Evolutionary conservation across 2,888 invertebrate species (phyloP), one percentile per base, ranked within the genome.

Genomic region (Drosophila kuntzei): DNA sequence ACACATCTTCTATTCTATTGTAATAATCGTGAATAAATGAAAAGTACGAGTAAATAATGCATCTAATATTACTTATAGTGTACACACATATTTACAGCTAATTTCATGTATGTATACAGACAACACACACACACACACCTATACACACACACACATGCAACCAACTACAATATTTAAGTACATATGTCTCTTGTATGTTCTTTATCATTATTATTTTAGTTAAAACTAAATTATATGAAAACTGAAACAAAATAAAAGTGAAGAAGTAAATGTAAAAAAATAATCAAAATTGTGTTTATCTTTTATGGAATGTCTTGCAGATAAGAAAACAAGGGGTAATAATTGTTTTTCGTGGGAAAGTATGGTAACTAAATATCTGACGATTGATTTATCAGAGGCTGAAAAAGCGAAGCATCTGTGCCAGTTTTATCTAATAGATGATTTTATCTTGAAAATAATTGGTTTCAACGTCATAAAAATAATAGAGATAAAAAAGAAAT

Each of bases 191-290:
- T 62, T 61, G 36, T 55, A 71, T 68, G 54, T 73, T 69, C 74
- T 65, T 69, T 60, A 66, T 71, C 55, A 72, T 71, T 62, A 70
- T 68, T 73, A 77, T 71, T 77, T 79, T 79, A 79, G 80, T 77
- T 79, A 79, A 75, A 71, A 70, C 46, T 86, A 89, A 83, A 87
- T 88, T 83, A 84, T 87, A 79, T 67, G 72, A 76, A 78, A 65
- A 81, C 62, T 63, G 62, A 74, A 65, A 72, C 70, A 79, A 67
- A 87, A 83, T 67, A 71, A 79, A 79, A 86, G 59, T 77, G 74
- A 78, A 80, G 75, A 88, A 71, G 68, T 81, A 88, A 86, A 83
- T 80, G 67, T 85, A 67, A 67, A 82, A 75, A 76, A 80, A 66
- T 58, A n/a, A 18, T 11, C 22, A 60, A 32, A 20, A 3, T 41